Percentiles rank a stretch among this genome's conserved stretches.
Evolutionary conservation across 2,888 invertebrate genomes (phyloP).

Genomic region (Diplazon laetatorius): DNA sequence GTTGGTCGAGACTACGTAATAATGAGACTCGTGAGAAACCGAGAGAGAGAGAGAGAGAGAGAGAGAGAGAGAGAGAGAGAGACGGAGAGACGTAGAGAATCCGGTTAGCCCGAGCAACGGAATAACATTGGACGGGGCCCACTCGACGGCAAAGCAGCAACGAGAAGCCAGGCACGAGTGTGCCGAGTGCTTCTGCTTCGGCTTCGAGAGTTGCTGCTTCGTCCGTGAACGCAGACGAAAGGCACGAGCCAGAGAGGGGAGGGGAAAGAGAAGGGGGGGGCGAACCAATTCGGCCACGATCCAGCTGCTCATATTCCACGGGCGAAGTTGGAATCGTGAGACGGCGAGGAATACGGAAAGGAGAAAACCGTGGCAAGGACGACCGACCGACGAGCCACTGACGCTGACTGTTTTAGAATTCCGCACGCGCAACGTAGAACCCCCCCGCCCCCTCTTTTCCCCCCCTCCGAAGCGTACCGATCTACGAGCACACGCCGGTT

Average conservation of each 20-base stretch:
- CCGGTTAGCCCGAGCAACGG: constrained; percentile 48
- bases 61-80: too few relatives aligned
- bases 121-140: constrained; percentile 44
- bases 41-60: too few relatives aligned
- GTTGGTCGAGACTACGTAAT: constrained; percentile 30
- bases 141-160: constrained; percentile 26
- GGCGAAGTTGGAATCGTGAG: constrained; percentile 57
- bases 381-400: constrained; percentile 32
- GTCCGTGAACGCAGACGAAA: constrained; percentile 30
- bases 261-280: too few relatives aligned
- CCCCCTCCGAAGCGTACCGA: constrained; percentile 49
- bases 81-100: too few relatives aligned
- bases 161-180: constrained; percentile 34
- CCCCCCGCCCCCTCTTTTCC: too few relatives aligned
- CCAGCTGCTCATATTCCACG: constrained; percentile 66
- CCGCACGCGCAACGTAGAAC: constrained; percentile 71
- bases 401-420: constrained; percentile 73
- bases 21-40: constrained; percentile 52
- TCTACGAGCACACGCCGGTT: constrained; percentile 29
- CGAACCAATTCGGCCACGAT: constrained; percentile 63
- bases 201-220: constrained; percentile 1
- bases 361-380: constrained; percentile 35
- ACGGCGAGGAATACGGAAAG: constrained; percentile 19
- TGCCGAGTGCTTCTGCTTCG: constrained; percentile 36
- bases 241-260: constrained; percentile 54